phyloP scores from a whole-genome alignment of 2,888 invertebrate genomes.

The Auanema freiburgensis region DNA sequence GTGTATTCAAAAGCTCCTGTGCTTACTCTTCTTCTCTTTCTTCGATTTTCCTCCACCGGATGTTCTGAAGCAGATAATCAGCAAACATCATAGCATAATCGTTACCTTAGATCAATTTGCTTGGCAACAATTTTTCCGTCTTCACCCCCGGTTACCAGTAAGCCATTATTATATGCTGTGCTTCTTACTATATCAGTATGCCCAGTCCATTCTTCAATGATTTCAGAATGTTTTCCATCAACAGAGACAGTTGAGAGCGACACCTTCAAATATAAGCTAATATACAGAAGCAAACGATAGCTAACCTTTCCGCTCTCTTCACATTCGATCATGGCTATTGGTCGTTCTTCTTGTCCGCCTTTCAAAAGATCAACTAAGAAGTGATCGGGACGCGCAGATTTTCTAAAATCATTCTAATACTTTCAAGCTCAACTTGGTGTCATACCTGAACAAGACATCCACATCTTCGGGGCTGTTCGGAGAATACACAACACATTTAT shows the following conservation, averaged over 20 bases:
- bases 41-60: slow-evolving; percentile 13
- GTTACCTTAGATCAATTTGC: slow-evolving; percentile 26
- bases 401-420: slow-evolving; percentile 6
- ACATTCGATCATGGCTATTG: slow-evolving; percentile 21
- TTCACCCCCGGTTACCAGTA: slow-evolving; percentile 33
- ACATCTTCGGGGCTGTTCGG: slow-evolving; percentile 24
- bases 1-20: too few species aligned
- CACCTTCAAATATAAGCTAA: slow-evolving; percentile 12
- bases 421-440: neutral
- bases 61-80: slow-evolving; percentile 5
- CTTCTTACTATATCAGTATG: slow-evolving; percentile 20
- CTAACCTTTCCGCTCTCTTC: slow-evolving; percentile 20
- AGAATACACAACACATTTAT: slow-evolving; percentile 15
- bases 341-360: slow-evolving; percentile 19
- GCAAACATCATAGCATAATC: neutral
- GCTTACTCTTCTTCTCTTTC: slow-evolving; percentile 15
- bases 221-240: slow-evolving; percentile 21
- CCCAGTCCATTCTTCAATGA: slow-evolving; percentile 20
- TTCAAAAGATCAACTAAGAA: slow-evolving; percentile 23
- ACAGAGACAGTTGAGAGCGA: slow-evolving; percentile 9
- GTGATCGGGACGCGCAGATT: slow-evolving; percentile 9
- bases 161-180: slow-evolving; percentile 16
- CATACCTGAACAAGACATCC: slow-evolving; percentile 20
- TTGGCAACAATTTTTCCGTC: slow-evolving; percentile 36
- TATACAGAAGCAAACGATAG: neutral